Conservation (phyloP, 2,888 invertebrate species). For the Anodontia alba region DNA sequence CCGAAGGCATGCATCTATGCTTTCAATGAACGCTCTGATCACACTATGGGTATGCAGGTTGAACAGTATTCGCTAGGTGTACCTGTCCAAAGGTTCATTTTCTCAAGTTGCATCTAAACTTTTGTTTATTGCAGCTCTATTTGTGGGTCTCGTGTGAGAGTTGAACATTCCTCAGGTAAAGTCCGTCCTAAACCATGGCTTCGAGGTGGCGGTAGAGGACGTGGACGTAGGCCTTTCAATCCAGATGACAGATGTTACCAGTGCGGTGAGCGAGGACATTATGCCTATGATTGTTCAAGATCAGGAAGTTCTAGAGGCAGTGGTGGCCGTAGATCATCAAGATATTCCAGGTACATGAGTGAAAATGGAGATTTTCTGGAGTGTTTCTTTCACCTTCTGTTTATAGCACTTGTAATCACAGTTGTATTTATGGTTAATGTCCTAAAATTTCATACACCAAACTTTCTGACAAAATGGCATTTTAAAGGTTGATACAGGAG, state of each 20-base stretch:
- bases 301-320: neutral
- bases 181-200: constrained; percentile 82
- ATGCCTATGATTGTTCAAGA: constrained; percentile 92
- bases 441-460: too few species aligned
- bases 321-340: neutral
- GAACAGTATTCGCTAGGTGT: too few species aligned
- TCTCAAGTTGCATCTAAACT: too few species aligned
- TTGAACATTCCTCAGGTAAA: constrained; percentile 96
- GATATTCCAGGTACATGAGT: constrained; percentile 29
- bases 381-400: neutral
- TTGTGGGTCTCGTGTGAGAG: constrained; percentile 95
- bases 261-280: constrained; percentile 97
- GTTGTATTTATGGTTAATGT: too few species aligned
- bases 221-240: constrained; percentile 89
- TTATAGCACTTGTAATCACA: neutral
- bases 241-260: constrained; percentile 97
- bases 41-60: too few species aligned
- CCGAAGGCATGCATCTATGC: too few species aligned
- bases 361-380: neutral
- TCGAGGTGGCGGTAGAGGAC: constrained; percentile 70
- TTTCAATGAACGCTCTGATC: too few species aligned
- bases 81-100: too few species aligned
- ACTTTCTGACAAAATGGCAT: too few species aligned
- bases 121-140: constrained; percentile 85
- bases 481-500: too few species aligned